Evolutionary conservation across 1,140 invertebrate genomes (phyloP).

Genomic region (Caenorhabditis brenneri): DNA sequence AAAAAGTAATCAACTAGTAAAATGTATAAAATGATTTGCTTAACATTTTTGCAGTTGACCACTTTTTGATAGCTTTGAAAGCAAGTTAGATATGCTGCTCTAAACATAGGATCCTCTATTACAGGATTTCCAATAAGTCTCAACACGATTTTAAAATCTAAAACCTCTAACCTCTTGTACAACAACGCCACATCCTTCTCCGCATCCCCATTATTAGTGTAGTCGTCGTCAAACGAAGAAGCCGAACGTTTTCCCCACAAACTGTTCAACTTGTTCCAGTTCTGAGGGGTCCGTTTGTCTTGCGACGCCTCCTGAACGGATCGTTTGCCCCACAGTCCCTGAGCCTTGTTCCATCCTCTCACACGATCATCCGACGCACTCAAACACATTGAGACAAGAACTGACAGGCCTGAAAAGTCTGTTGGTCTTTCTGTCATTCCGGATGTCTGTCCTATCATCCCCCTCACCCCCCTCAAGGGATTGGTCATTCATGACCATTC

Average conservation of each 20-base stretch:
- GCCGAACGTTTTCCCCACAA: constrained; percentile 43
- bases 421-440: background rate
- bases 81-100: too few relatives aligned
- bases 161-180: background rate
- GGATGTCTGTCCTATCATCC: too few relatives aligned
- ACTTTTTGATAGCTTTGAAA: too few relatives aligned
- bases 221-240: constrained; percentile 20
- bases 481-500: background rate
- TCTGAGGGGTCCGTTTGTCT: constrained; percentile 38
- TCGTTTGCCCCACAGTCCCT: constrained; percentile 46
- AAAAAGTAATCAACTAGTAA: too few relatives aligned
- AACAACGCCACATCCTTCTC: background rate
- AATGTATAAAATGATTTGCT: too few relatives aligned
- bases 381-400: background rate
- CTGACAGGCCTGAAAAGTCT: background rate
- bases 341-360: constrained; percentile 46
- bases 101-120: too few relatives aligned
- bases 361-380: background rate
- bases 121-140: background rate
- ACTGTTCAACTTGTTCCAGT: constrained; percentile 46
- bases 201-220: background rate
- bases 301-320: constrained; percentile 2
- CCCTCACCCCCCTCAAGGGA: too few relatives aligned
- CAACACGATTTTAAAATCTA: background rate
- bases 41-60: too few relatives aligned